Evolutionary conservation across 2,888 invertebrate species (phyloP), one percentile per base, ranked within the genome.

Genomic region (Allygus modestus): DNA sequence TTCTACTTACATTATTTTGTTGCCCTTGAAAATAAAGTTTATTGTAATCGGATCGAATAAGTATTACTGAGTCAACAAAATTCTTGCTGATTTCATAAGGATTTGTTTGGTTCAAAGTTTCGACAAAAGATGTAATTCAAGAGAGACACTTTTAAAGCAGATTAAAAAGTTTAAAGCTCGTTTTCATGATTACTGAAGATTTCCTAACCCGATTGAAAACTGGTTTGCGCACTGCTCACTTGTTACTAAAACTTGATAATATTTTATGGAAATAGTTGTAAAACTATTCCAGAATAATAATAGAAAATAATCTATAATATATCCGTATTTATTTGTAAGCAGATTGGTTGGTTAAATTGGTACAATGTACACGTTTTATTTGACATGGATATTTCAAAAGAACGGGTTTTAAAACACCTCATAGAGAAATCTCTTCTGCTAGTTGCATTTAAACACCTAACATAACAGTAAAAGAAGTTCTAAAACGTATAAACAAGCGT

Each of bases 61-160:
- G 15, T 23, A 23, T 23, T 23, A 54, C 54, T 54, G 23, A n/a
- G 28, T 65, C 28, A 5, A 28, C 65, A 65, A 65, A 31, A 31
- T 28, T 28, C 17, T 65, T 28, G 1, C 65, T 65, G 65, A 65
- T 65, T 65, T 65, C 26, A 28, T 65, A 9, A 20, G 28, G 15
- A 58, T 26, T 58, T 4, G 58, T 26, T 58, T 58, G 17, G 28
- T 28, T 65, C 28, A 65, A 65, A 65, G 65, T 65, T 65, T 65
- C 65, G 28, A 65, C 28, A 58, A 31, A 31, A 31, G 54, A 2
- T 54, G 11, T 54, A 65, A 65, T 26, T 26, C 5, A 23, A 58
- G 12, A 17, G 17, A 65, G 65, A 65, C 65, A 65, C 65, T 65
- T 31, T 31, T 9, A 58, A 65, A 65, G 65, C 12, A 31, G 65